Evolutionary conservation across 2,888 invertebrate species (phyloP).

Genomic region (Pinctada fucata): DNA sequence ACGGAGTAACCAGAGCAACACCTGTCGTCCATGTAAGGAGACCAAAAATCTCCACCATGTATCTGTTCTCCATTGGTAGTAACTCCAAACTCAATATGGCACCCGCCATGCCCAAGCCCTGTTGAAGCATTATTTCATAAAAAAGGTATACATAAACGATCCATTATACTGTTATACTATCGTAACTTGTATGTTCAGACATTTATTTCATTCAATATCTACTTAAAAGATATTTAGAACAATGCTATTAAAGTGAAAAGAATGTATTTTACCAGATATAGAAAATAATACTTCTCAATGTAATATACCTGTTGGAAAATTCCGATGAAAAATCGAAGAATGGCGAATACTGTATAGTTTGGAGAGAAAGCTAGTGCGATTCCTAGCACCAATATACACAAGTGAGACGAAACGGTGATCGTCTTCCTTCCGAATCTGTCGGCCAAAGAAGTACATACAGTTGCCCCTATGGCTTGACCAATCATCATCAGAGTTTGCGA

Average conservation of each 20-base stretch:
- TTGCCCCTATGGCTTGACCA: slow-evolving; percentile 68
- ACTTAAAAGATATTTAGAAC: too few relatives aligned
- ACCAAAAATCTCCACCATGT: not conserved
- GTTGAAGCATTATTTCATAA: too few relatives aligned
- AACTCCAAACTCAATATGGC: slow-evolving; percentile 8
- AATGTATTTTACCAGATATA: too few relatives aligned
- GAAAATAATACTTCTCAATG: too few relatives aligned
- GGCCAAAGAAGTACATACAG: slow-evolving; percentile 61
- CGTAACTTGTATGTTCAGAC: too few relatives aligned
- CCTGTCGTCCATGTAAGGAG: slow-evolving; percentile 12
- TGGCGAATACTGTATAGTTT: slow-evolving; percentile 45
- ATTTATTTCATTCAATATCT: too few relatives aligned
- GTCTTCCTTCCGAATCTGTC: slow-evolving; percentile 58
- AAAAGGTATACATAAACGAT: too few relatives aligned
- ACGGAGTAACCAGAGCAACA: not conserved
- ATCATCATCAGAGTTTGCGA: slow-evolving; percentile 64
- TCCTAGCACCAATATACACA: slow-evolving; percentile 40
- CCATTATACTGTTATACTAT: too few relatives aligned
- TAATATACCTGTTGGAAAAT: slow-evolving; percentile 46
- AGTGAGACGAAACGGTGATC: slow-evolving; percentile 42
- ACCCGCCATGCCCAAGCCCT: slow-evolving; percentile 9
- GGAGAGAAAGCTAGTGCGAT: slow-evolving; percentile 42
- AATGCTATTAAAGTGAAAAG: too few relatives aligned
- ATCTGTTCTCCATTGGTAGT: slow-evolving; percentile 7
- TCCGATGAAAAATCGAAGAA: slow-evolving; percentile 49